A percentile compares a stretch with the other conserved stretches of the same genome.
Evolutionary conservation across 2,888 invertebrate genomes (phyloP).

Genomic region (Cataglyphis rosenhaueri): DNA sequence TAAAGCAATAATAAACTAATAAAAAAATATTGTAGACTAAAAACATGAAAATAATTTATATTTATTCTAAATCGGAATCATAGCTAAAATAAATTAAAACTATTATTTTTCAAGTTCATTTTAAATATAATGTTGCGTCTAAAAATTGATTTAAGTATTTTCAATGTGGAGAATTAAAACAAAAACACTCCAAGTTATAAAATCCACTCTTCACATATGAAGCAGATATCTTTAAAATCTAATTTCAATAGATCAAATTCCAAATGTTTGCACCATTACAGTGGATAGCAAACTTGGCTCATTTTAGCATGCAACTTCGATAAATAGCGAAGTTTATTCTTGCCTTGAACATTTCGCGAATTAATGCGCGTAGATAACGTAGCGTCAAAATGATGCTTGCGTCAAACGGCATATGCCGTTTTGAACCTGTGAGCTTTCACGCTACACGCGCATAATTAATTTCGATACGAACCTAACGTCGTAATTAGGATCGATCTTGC

Average conservation of each 20-base stretch:
- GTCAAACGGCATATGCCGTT: slow-evolving; percentile 39
- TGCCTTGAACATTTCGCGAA: slow-evolving; percentile 31
- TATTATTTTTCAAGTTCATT: neutral
- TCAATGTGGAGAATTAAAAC: too few relatives aligned
- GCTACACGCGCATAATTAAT: slow-evolving; percentile 68
- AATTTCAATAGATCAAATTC: neutral
- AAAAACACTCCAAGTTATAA: neutral
- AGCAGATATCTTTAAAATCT: neutral
- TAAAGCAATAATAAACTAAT: neutral
- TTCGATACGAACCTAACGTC: slow-evolving; percentile 84
- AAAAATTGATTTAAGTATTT: neutral
- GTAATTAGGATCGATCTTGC: slow-evolving; percentile 86
- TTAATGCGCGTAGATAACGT: neutral
- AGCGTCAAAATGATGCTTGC: slow-evolving; percentile 1
- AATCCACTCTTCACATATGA: neutral
- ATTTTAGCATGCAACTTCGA: neutral
- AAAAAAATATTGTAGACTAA: neutral
- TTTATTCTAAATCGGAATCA: neutral
- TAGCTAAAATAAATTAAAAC: neutral
- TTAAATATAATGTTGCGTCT: neutral
- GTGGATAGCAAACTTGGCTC: neutral
- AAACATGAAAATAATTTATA: neutral
- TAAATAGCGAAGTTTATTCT: slow-evolving; percentile 2
- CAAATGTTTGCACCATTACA: neutral
- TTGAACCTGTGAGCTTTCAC: slow-evolving; percentile 30